Base-by-base conservation (phyloP, 2,888 invertebrate species). In the Pseudococcus viburni region DNA sequence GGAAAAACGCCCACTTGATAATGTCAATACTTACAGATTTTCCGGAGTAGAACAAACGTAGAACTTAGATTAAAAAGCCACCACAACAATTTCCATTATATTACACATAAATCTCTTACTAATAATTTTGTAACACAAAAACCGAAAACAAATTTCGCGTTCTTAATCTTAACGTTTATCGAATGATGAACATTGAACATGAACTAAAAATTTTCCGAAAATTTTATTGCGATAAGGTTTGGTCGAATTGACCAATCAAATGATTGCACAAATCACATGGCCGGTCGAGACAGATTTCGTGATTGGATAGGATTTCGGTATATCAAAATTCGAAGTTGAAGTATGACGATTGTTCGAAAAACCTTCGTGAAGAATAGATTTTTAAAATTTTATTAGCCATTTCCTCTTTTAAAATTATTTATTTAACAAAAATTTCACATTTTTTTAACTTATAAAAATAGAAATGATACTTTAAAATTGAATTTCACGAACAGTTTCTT, bases 161-260 rank as follows among this genome's bases (percentile, higher is more conserved):
- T 33, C 33, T 22, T 42, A 9, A 33, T 33, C 33, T 22, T 42
- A 9, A 33, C 33, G 17, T 73, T 33, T 17, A 33, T 5, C 26
- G 42, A 3, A 0, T 9, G 0, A 0, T 42, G 33, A 33, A n/a
- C n/a, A n/a, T n/a, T n/a, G n/a, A n/a, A n/a, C n/a, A n/a, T 17
- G 73, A 73, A 73, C 73, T 73, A 17, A 33, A 73, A 68, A 73
- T 73, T 64, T 22, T 1, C 17, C 4, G 39, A 73, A 39, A 73
- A 73, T 33, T 39, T 73, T 73, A 73, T 73, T 33, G 33, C 33
- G 73, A 73, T 73, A 73, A 73, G 33, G 17, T 73, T 73, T 17
- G 33, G 73, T 73, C 11, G 26, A 26, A 68, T 73, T 73, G 33
- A 33, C 73, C 73, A 73, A 73, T 73, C 73, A 73, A 33, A 17